Percentiles rank a stretch among this genome's conserved stretches.
Conservation (phyloP, 2,113 vertebrate species). For the Xenotilapia caudafasciata region DNA sequence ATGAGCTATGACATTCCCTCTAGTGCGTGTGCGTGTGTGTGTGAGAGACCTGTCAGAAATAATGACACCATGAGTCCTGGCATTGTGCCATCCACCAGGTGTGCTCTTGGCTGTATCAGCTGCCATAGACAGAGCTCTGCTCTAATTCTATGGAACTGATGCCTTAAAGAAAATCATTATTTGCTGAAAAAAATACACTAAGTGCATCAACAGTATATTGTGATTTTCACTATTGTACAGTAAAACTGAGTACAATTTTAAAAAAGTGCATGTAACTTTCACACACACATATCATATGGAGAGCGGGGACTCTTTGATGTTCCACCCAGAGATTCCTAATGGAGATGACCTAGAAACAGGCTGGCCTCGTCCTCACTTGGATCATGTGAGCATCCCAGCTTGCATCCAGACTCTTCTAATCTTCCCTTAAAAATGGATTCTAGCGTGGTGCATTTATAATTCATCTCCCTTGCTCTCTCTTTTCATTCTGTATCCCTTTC, state of each 20-base stretch:
- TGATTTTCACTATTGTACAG: background rate
- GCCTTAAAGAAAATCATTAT: background rate
- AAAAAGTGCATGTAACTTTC: background rate
- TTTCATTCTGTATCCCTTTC: conserved; percentile 20
- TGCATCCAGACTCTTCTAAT: conserved; percentile 50
- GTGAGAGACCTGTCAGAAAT: background rate
- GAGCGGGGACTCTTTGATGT: conserved; percentile 33
- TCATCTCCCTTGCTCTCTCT: conserved; percentile 40
- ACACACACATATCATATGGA: background rate
- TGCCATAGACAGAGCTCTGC: background rate
- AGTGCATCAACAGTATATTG: background rate
- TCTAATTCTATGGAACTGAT: background rate
- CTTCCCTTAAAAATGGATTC: conserved; percentile 56
- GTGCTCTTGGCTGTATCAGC: conserved; percentile 8
- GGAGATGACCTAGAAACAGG: conserved; percentile 58
- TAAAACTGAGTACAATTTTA: background rate
- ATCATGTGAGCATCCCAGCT: conserved; percentile 44
- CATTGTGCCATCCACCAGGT: conserved; percentile 24
- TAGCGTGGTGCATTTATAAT: conserved; percentile 55
- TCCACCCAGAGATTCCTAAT: conserved; percentile 22
- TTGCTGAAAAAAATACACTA: background rate
- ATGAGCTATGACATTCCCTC: conserved; percentile 28
- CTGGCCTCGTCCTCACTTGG: conserved; percentile 26
- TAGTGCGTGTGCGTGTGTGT: rapidly evolving
- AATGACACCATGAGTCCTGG: background rate